phyloP scores from a whole-genome alignment of 2,113 vertebrate species.

The Arothron firmamentum region DNA sequence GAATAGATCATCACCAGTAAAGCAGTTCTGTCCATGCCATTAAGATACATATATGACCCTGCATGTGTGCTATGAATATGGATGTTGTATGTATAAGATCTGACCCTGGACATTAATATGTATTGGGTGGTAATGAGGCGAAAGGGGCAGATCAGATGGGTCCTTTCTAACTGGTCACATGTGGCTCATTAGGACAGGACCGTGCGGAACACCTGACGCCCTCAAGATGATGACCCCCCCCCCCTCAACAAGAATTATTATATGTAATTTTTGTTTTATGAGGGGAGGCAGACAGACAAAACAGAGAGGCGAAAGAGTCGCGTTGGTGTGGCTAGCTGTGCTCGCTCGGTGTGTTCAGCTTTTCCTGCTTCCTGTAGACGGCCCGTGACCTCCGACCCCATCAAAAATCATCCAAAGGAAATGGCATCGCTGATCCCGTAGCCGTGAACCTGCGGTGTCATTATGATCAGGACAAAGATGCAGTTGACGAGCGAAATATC shows the following conservation, averaged over 20 bases:
- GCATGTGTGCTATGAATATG: slow-evolving; percentile 72
- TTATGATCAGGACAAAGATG: too few relatives aligned
- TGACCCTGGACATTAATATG: slow-evolving; percentile 75
- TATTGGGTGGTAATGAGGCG: slow-evolving; percentile 74
- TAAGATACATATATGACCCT: slow-evolving; percentile 58
- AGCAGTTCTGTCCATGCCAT: slow-evolving; percentile 40
- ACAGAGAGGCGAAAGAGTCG: slow-evolving; percentile 3
- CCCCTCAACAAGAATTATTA: slow-evolving; percentile 37
- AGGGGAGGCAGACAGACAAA: background rate
- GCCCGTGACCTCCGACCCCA: slow-evolving; percentile 6
- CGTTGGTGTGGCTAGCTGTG: too few relatives aligned
- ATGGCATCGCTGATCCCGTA: background rate
- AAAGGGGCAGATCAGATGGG: slow-evolving; percentile 70
- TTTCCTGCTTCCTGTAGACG: too few relatives aligned
- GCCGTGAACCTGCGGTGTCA: background rate
- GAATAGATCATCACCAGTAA: slow-evolving; percentile 34
- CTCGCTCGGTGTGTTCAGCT: too few relatives aligned
- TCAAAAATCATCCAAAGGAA: background rate
- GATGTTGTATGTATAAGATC: slow-evolving; percentile 71
- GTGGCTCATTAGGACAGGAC: slow-evolving; percentile 70
- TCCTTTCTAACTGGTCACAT: slow-evolving; percentile 73
- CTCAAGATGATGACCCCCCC: slow-evolving; percentile 49
- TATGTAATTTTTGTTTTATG: slow-evolving; percentile 36
- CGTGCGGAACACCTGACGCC: slow-evolving; percentile 66
- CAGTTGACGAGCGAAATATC: background rate